Base-by-base conservation (phyloP, 2,113 vertebrate species). In the Lipophrys pholis region DNA sequence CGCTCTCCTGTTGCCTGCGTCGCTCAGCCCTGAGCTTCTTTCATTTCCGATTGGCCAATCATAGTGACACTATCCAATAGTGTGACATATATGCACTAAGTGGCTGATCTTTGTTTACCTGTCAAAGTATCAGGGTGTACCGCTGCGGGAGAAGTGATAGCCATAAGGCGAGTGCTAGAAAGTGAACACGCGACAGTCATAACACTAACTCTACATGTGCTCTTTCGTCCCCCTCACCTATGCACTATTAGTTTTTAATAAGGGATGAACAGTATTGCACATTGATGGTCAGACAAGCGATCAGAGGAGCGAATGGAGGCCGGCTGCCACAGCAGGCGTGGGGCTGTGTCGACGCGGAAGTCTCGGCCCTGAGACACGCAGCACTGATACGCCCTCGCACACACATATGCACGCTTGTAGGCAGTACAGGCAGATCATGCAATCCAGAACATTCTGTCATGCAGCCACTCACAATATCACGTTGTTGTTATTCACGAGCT, bases 181-280 rank as follows among this genome's bases (percentile, higher is more conserved):
- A 83, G 77, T 68, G 71, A 90, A 89, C 67, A 86, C 84, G 69
- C 58, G 69, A 80, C 81, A 77, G 80, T 80, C 84, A 78, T 78
- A 91, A 93, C 87, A 92, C 91, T 87, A 90, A 92, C 87, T 69
- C 84, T 76, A 72, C 80, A 74, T 70, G 85, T 87, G 90, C 87
- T 84, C 69, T 82, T 87, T 89, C 86, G 68, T 85, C 89, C 90
- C 21, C 87, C 80, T 89, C 89, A 92, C 90, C 91, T 93, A 93
- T 93, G 91, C 93, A 93, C 91, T 93, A 92, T 91, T 87, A 74
- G 80, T 85, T 86, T 84, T 69, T 54, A 68, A 84, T 88, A 88
- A 87, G 87, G 89, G 89, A 91, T 88, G 90, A 87, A 88, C 65
- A 82, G 78, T 76, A 76, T 86, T 90, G 87, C 88, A 93, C 90